Percentiles rank a stretch among this genome's conserved stretches.
Conservation (phyloP, 2,888 invertebrate species). For the Belgica antarctica region DNA sequence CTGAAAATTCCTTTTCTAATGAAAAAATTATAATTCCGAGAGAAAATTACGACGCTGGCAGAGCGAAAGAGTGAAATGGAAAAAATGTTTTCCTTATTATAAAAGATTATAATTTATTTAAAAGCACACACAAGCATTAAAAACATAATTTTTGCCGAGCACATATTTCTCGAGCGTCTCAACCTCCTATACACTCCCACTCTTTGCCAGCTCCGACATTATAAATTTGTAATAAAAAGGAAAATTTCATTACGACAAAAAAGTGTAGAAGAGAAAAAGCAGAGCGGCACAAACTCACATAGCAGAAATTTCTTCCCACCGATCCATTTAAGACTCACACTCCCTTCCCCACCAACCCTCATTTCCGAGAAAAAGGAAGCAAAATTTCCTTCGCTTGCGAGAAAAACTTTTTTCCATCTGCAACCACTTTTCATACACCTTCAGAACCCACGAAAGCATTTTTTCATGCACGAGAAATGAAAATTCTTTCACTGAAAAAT, state of each 20-base stretch:
- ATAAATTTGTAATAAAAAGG: constrained; percentile 18
- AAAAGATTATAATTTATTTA: constrained; percentile 28
- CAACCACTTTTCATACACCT: constrained; percentile 21
- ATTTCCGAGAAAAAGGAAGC: no score
- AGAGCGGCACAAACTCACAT: no score
- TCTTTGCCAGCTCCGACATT: constrained; percentile 1
- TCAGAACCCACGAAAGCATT: background rate
- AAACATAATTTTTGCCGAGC: constrained; percentile 27
- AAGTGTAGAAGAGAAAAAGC: constrained; percentile 10
- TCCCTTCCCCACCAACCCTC: background rate
- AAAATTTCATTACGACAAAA: constrained; percentile 27
- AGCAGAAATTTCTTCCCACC: background rate
- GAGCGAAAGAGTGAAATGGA: background rate
- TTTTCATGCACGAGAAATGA: background rate
- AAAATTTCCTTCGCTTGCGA: constrained; percentile 1
- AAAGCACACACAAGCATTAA: constrained; percentile 28
- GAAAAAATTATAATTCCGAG: background rate
- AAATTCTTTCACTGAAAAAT: no score
- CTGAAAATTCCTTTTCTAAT: background rate
- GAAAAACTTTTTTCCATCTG: background rate
- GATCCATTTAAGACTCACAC: background rate
- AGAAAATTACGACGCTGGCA: background rate
- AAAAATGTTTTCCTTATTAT: constrained; percentile 28
- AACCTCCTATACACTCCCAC: background rate
- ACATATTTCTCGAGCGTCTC: background rate